Base-by-base conservation (phyloP, 2,888 invertebrate species). In the Cerastis leucographa region DNA sequence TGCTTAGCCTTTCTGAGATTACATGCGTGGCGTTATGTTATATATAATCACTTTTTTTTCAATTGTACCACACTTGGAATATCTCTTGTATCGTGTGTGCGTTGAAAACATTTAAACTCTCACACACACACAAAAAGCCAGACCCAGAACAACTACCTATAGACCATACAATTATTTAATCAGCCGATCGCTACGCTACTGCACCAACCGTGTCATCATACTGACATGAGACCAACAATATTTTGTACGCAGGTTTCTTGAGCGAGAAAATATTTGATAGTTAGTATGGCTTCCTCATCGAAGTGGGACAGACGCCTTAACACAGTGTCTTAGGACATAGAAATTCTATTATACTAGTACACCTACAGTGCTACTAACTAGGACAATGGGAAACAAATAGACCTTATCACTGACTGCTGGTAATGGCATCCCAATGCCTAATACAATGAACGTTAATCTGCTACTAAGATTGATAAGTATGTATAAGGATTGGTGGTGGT, bases 351-450 rank as follows among this genome's bases (percentile, higher is more conserved):
- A 49, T 76, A 46, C 7, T 40, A 61, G 17, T 42, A 42, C 7
- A 19, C 35, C 22, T 56, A 25, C 49, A 82, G 19, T 35, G n/a
- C 49, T 42, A 81, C 11, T 77, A 54, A 61, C 51, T 54, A 75
- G 11, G 42, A 76, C 56, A 76, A 75, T 76, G 6, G 42, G 7
- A 51, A 51, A 56, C 56, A 65, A 64, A 64, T 44, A 44, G 42
- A 25, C 49, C 56, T 83, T 65, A 76, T 78, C 44, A 25, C 14
- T 9, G n/a, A 7, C 29, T 35, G 25, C 65, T 76, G 49, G 49
- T 8, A 6, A 11, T 65, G 42, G 49, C 49, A 42, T 44, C 9
- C 22, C 19, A 44, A 22, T 56, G 8, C 22, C 12, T 17, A 54
- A 46, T 22, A 76, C 22, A 56, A 76, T 49, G 22, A 64, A 22